Conservation (phyloP, 2,888 invertebrate genomes). For the Dusona sp. region DNA sequence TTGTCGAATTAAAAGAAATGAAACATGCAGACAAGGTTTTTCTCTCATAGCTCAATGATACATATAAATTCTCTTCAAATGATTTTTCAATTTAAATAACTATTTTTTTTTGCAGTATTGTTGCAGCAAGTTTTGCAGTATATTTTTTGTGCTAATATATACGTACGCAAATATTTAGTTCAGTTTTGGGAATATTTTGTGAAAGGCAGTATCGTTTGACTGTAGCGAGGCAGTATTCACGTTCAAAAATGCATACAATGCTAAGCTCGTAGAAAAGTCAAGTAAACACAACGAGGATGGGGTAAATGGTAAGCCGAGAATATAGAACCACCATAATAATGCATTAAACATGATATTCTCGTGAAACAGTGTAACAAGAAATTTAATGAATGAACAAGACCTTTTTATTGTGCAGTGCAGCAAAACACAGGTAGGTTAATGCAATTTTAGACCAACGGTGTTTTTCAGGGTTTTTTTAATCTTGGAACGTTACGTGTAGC, state of each 20-base stretch:
- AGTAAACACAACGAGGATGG: background rate
- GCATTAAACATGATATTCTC: slow-evolving; percentile 53
- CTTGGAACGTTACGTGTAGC: background rate
- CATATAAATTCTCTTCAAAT: no score
- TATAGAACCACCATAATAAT: slow-evolving; percentile 20
- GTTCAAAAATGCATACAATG: slow-evolving; percentile 10
- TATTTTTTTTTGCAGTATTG: no score
- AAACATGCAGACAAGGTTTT: no score
- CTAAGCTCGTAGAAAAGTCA: slow-evolving; percentile 8
- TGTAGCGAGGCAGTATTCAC: background rate
- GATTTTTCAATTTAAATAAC: background rate
- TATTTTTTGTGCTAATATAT: background rate
- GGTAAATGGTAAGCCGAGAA: background rate
- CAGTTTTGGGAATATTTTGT: background rate
- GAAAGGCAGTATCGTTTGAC: background rate
- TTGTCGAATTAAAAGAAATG: no score
- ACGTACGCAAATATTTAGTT: background rate
- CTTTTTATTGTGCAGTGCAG: background rate
- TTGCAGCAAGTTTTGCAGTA: background rate
- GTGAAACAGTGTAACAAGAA: slow-evolving; percentile 20
- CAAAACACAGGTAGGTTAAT: background rate
- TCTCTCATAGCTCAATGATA: no score
- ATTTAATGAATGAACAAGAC: slow-evolving; percentile 30
- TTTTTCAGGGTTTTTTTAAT: background rate
- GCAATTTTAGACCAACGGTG: slow-evolving; percentile 16